Conservation (phyloP, 2,888 invertebrate species). For the Cataglyphis rosenhaueri region DNA sequence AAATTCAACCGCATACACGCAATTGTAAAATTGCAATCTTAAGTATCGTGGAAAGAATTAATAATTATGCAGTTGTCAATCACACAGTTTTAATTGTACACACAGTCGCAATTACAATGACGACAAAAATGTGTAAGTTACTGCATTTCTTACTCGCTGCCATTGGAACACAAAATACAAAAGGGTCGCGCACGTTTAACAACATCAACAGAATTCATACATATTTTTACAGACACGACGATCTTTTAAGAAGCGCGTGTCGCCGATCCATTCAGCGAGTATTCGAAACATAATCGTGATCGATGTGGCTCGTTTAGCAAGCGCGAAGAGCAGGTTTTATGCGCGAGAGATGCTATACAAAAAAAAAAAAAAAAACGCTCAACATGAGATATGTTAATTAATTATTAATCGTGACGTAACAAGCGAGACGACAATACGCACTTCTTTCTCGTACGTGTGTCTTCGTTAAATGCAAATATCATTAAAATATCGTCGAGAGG, state of each 20-base stretch:
- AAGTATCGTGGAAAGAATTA: conserved; percentile 1
- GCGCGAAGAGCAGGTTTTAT: neutral
- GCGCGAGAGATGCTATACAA: neutral
- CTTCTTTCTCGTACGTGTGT: neutral
- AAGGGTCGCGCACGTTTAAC: neutral
- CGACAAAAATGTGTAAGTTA: neutral
- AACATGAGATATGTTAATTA: conserved; percentile 14
- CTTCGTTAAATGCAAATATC: conserved; percentile 24
- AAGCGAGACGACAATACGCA: neutral
- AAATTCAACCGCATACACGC: neutral
- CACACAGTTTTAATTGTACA: neutral
- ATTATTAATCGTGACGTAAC: conserved; percentile 22
- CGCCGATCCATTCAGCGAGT: neutral
- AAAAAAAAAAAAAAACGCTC: neutral
- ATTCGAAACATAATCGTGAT: conserved; percentile 21
- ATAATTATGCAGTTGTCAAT: neutral
- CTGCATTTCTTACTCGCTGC: neutral
- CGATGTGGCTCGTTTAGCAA: conserved; percentile 7
- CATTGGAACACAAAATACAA: conserved; percentile 3
- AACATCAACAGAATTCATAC: neutral
- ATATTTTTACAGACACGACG: neutral
- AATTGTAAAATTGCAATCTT: neutral
- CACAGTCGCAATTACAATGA: neutral
- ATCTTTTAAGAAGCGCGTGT: neutral
- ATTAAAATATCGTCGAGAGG: conserved; percentile 2